Conservation (phyloP, 2,113 vertebrate species). For the Penelope pileata region DNA sequence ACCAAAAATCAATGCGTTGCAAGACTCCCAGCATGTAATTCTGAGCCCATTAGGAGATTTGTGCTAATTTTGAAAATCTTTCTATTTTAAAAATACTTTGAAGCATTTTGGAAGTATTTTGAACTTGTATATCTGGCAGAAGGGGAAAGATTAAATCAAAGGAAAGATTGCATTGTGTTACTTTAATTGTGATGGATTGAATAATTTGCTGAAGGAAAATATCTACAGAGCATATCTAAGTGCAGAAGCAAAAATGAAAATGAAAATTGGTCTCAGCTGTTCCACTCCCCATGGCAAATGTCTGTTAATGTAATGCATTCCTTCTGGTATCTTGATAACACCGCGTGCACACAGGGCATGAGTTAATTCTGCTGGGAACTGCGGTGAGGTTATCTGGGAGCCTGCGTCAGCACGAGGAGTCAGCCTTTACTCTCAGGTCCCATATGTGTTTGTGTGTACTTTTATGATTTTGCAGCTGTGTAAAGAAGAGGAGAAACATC, state of each 20-base stretch:
- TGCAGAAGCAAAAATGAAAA: not conserved
- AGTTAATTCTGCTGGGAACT: not conserved
- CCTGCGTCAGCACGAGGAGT: not conserved
- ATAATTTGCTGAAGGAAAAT: conserved; percentile 16
- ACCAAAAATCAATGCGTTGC: not conserved
- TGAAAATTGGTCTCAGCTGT: not conserved
- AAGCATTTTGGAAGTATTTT: not conserved
- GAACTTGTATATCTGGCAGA: conserved; percentile 13
- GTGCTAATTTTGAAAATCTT: conserved; percentile 32
- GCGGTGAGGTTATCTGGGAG: not conserved
- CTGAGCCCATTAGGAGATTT: conserved; percentile 25
- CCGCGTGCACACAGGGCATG: not conserved
- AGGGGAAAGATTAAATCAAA: conserved; percentile 41
- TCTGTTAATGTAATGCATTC: conserved; percentile 26
- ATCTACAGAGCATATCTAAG: conserved; percentile 8
- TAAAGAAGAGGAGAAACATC: not conserved
- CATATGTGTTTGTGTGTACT: not conserved
- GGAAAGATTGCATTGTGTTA: conserved; percentile 16
- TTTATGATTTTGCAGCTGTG: not conserved
- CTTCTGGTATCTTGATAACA: not conserved
- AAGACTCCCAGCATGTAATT: conserved; percentile 30
- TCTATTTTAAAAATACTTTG: conserved; percentile 33
- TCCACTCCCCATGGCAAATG: not conserved
- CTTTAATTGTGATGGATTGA: conserved; percentile 45
- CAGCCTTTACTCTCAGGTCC: not conserved